Evolutionary conservation across 2,113 vertebrate species (phyloP).

Genomic region (Bolborhynchus lineola): DNA sequence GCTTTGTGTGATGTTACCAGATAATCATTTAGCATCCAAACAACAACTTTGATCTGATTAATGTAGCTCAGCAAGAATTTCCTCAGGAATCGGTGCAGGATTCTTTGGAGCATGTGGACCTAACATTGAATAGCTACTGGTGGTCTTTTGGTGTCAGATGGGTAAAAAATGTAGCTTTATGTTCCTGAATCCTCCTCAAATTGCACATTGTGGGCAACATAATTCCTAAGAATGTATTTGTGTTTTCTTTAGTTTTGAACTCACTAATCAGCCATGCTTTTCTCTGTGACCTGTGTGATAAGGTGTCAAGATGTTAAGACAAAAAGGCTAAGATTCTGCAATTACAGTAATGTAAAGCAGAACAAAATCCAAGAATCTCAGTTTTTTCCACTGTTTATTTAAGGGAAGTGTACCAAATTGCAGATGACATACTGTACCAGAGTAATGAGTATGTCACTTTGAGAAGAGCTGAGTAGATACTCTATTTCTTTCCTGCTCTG

Average conservation of each 20-base stretch:
- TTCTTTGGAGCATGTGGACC: background rate
- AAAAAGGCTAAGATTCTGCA: background rate
- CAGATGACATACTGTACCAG: background rate
- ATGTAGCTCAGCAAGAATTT: background rate
- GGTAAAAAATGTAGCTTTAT: background rate
- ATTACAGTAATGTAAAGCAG: background rate
- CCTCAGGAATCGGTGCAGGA: background rate
- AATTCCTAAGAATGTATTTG: background rate
- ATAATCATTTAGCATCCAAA: background rate
- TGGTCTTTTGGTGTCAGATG: background rate
- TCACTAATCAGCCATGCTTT: background rate
- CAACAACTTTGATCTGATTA: slow-evolving; percentile 9
- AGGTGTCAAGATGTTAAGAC: background rate
- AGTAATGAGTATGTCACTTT: background rate
- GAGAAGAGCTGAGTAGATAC: background rate
- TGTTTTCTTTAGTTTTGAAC: background rate
- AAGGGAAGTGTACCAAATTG: background rate
- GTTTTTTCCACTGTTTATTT: background rate
- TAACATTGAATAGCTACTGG: background rate
- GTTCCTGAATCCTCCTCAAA: background rate
- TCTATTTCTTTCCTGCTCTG: background rate
- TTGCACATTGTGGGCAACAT: background rate
- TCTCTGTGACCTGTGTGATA: background rate
- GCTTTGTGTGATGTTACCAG: background rate
- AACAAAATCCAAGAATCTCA: background rate